Conservation (phyloP, 2,888 invertebrate species). For the Caenorhabditis zanzibari region DNA sequence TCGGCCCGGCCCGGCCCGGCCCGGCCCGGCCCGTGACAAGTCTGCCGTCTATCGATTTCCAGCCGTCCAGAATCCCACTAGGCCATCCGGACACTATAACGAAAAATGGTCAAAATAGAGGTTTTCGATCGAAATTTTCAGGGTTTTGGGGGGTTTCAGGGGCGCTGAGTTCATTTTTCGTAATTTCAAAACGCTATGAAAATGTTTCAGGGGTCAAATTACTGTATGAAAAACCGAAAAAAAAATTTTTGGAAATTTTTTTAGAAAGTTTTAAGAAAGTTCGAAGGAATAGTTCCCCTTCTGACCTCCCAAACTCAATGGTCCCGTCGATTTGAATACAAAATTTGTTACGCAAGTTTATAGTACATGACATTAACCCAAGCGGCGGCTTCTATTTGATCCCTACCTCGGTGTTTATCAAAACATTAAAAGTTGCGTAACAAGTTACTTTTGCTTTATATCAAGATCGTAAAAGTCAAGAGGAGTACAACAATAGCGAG, state of each 20-base stretch:
- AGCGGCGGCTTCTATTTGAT: neutral
- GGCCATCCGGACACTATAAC: neutral
- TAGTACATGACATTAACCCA: slow-evolving; percentile 40
- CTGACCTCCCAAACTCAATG: too few species aligned
- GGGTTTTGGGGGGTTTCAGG: neutral
- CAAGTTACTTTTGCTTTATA: neutral
- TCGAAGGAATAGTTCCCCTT: too few species aligned
- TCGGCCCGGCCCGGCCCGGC: too few species aligned
- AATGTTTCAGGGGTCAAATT: too few species aligned
- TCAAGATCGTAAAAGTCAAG: neutral
- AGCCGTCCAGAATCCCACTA: neutral
- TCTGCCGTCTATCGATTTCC: too few species aligned
- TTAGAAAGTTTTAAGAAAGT: too few species aligned
- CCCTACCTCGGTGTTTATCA: slow-evolving; percentile 1
- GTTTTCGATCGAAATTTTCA: neutral
- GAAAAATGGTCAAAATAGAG: neutral
- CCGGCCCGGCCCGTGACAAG: too few species aligned
- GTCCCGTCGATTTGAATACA: neutral
- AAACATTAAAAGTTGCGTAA: slow-evolving; percentile 31
- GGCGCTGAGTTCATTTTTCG: neutral
- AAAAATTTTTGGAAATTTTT: too few species aligned
- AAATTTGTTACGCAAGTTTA: slow-evolving; percentile 39
- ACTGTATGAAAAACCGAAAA: too few species aligned
- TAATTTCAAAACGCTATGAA: too few species aligned
- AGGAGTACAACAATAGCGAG: neutral